Base-by-base conservation (phyloP, 2,113 vertebrate species). In the Microcebus murinus region DNA sequence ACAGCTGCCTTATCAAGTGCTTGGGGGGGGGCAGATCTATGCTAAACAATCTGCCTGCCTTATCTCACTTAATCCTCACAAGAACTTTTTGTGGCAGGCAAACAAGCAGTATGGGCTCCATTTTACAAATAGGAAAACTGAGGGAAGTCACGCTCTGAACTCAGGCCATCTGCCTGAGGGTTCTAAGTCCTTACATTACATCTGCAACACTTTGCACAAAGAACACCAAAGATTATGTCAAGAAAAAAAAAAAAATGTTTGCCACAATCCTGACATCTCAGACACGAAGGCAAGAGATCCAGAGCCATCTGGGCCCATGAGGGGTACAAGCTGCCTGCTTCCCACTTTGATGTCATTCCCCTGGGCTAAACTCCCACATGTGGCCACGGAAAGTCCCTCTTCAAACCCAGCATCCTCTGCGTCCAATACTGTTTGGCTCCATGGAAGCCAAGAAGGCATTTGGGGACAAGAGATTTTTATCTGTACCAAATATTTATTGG, bases 401-500 rank as follows among this genome's bases (percentile, higher is more conserved):
- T 61, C 89, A 90, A 92, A 73, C 42, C 55, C 77, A 63, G 93
- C 65, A 20, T 87, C 73, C n/a, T 95, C 86, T 36, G 21, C n/a
- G 52, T 94, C 80, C 42, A 48, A 82, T 80, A 55, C 73, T 7
- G 68, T 25, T 63, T 86, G 94, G 34, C 90, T 95, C 76, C 13
- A 25, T 18, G 34, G 57, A 96, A 94, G 85, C 68, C 82, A 91
- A 67, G 73, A 88, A 94, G 94, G 77, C 97, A 93, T 93, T 4
- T 91, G 63, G 91, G 94, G 97, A 96, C 86, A 96, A 77, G 52
- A 0, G 10, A 71, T 91, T 77, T 92, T 93, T 92, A 90, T 97
- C 86, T 45, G 76, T 9, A 90, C 57, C 92, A 88, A 87, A 95
- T 59, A 94, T 79, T 50, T 79, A 31, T 9, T 77, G 95, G 81